These are phyloP conservation scores for Myripristis jacobus DNA, from an alignment of 2,797 vertebrate genomes.

Conservation along the genomic window DNA sequence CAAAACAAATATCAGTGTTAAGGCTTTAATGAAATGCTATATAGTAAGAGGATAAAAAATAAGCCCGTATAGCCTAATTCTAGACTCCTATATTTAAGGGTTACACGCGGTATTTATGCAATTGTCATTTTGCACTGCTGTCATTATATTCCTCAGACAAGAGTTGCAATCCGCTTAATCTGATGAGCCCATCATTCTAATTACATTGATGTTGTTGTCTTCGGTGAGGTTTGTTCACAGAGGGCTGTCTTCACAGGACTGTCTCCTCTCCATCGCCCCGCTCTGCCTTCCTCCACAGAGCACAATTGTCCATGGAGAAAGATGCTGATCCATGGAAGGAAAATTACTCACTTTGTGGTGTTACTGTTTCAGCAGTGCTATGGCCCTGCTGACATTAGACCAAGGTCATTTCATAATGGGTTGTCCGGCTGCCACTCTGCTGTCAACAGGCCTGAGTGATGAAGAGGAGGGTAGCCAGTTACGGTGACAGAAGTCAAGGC, in stretches of 20 bases:
- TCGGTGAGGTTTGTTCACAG: slow-evolving; percentile 24
- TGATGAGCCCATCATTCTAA: slow-evolving; percentile 52
- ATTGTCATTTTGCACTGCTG: slow-evolving; percentile 29
- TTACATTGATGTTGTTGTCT: slow-evolving; percentile 34
- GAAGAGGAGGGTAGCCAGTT: slow-evolving; percentile 67
- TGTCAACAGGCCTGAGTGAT: slow-evolving; percentile 80
- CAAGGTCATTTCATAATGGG: slow-evolving; percentile 84
- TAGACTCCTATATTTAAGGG: slow-evolving; percentile 18
- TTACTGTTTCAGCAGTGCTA: slow-evolving; percentile 73
- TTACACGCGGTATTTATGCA: neutral
- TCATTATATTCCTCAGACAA: slow-evolving; percentile 55
- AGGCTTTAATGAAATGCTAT: slow-evolving; percentile 56
- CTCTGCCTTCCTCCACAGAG: slow-evolving; percentile 50
- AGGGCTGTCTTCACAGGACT: slow-evolving; percentile 7
- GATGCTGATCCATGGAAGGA: slow-evolving; percentile 78
- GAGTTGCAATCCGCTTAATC: slow-evolving; percentile 42
- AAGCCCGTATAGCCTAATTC: slow-evolving; percentile 49
- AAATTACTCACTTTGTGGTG: slow-evolving; percentile 79
- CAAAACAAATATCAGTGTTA: slow-evolving; percentile 51
- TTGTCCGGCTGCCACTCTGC: slow-evolving; percentile 78
- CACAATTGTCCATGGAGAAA: slow-evolving; percentile 62
- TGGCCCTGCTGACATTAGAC: slow-evolving; percentile 69
- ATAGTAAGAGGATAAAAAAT: slow-evolving; percentile 56
- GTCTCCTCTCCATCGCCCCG: slow-evolving; percentile 36
- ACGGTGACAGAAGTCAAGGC: slow-evolving; percentile 80